Conservation (phyloP, 2,113 vertebrate species). For the Vulpes lagopus region DNA sequence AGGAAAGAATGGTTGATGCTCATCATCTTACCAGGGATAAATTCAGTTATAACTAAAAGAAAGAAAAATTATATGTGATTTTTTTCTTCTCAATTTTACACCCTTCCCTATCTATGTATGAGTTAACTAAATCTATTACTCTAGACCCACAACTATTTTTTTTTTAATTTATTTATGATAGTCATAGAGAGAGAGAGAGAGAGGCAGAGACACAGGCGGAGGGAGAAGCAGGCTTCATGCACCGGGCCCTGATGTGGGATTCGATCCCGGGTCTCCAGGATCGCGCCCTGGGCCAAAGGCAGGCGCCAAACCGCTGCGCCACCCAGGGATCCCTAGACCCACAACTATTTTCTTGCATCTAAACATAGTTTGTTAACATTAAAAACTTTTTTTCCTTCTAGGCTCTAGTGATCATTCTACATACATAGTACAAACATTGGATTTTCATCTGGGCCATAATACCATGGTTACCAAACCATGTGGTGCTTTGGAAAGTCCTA, state of each 20-base stretch:
- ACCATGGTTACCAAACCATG: slow-evolving; percentile 99
- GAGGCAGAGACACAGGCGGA: too few relatives aligned
- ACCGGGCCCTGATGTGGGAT: too few relatives aligned
- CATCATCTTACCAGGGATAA: slow-evolving; percentile 15
- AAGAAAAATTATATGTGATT: background rate
- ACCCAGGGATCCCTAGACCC: too few relatives aligned
- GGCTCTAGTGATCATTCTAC: slow-evolving; percentile 97
- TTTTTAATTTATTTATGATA: too few relatives aligned
- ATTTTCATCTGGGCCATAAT: slow-evolving; percentile 98
- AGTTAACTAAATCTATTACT: background rate
- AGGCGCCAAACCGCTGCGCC: too few relatives aligned
- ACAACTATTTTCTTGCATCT: slow-evolving; percentile 44
- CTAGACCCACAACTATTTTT: background rate
- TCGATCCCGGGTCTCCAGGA: too few relatives aligned
- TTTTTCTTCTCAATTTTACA: background rate
- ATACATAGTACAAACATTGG: slow-evolving; percentile 97
- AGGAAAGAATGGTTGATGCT: background rate
- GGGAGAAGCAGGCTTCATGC: too few relatives aligned
- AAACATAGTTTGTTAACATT: slow-evolving; percentile 43
- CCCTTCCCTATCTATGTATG: background rate
- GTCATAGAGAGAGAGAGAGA: too few relatives aligned
- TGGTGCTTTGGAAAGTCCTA: slow-evolving; percentile 97
- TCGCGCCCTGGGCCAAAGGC: too few relatives aligned
- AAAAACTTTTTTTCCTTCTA: slow-evolving; percentile 75
- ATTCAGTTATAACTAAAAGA: background rate